A percentile compares a stretch with the other conserved stretches of the same genome.
Evolutionary conservation across 2,113 vertebrate genomes (phyloP).

Genomic region (Grus americana): DNA sequence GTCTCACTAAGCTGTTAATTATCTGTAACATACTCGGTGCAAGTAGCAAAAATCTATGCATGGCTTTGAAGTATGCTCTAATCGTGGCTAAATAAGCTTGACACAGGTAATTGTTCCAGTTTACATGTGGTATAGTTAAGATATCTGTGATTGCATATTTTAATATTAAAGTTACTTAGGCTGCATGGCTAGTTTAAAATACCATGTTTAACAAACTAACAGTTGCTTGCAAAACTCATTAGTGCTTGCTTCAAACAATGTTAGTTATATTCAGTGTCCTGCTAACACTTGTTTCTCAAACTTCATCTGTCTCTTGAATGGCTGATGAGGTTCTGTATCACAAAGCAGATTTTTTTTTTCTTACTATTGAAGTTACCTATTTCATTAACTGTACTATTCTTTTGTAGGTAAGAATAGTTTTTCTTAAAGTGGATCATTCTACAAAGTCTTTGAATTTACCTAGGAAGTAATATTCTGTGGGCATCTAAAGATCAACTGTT

Average conservation of each 20-base stretch:
- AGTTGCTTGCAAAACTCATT: background rate
- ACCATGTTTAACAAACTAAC: background rate
- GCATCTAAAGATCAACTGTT: background rate
- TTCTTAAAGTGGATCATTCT: background rate
- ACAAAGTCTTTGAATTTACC: background rate
- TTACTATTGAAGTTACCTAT: background rate
- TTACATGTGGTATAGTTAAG: background rate
- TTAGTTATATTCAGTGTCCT: background rate
- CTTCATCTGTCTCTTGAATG: background rate
- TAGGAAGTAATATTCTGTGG: background rate
- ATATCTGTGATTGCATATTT: background rate
- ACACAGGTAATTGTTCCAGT: background rate
- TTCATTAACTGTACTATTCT: background rate
- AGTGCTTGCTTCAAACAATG: background rate
- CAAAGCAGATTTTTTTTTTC: background rate
- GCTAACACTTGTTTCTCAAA: background rate
- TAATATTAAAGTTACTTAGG: background rate
- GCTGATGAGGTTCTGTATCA: background rate
- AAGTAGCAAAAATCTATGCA: background rate
- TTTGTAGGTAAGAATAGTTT: background rate
- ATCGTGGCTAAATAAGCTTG: background rate
- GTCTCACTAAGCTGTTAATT: constrained; percentile 1
- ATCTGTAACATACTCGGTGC: background rate
- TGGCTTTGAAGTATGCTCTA: background rate
- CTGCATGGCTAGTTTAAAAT: constrained; percentile 17